Evolutionary conservation across 2,797 vertebrate species (phyloP).

Genomic region (Crypturellus tataupa): DNA sequence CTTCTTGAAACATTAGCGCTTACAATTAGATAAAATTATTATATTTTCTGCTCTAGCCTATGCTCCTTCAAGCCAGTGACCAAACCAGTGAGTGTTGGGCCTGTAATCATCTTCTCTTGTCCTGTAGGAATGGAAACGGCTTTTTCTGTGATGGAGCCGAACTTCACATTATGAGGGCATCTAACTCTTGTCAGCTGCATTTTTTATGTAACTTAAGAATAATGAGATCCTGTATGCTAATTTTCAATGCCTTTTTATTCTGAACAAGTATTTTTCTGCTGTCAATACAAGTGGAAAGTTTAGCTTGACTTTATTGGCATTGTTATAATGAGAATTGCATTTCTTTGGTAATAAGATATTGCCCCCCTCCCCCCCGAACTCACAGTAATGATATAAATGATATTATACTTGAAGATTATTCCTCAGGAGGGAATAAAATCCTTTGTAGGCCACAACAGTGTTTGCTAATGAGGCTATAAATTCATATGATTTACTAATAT

Average conservation of each 20-base stretch:
- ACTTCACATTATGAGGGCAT: not conserved
- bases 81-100: fast-evolving
- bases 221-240: not conserved
- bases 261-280: not conserved
- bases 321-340: not conserved
- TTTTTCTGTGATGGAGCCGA: not conserved
- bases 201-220: not conserved
- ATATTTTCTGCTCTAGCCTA: not conserved
- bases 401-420: not conserved
- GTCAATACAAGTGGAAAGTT: not conserved
- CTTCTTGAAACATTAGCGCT: not conserved
- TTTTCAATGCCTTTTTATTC: not conserved
- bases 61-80: not conserved
- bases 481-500: not conserved
- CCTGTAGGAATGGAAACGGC: not conserved
- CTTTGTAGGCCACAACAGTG: fast-evolving
- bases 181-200: not conserved
- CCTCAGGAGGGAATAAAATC: not conserved
- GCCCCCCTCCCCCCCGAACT: not conserved
- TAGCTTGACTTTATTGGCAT: not conserved
- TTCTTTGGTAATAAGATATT: not conserved
- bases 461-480: not conserved
- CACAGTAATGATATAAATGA: not conserved
- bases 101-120: not conserved
- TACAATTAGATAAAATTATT: not conserved